Conservation (phyloP, 1,140 invertebrate species). For the Colletes latitarsis region DNA sequence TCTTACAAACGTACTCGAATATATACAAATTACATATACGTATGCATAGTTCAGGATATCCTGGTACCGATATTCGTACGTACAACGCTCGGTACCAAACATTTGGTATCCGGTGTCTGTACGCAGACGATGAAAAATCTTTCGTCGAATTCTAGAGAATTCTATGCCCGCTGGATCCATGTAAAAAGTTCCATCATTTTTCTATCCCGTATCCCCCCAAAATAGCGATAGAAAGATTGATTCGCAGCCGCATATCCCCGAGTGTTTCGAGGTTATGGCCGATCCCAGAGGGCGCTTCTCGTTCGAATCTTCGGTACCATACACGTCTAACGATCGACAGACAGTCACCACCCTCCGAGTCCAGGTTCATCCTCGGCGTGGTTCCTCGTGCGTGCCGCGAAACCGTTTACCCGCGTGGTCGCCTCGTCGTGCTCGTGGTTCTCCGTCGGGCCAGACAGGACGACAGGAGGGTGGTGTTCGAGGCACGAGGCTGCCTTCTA, state of each 20-base stretch:
- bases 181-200: background rate
- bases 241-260: too few relatives aligned
- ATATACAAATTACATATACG: constrained; percentile 65
- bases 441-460: constrained; percentile 4
- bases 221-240: too few relatives aligned
- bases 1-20: constrained; percentile 65
- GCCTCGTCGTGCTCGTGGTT: background rate
- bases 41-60: constrained; percentile 35
- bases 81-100: background rate
- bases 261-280: too few relatives aligned
- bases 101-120: background rate
- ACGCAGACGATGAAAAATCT: background rate
- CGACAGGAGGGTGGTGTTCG: constrained; percentile 32
- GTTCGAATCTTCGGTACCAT: background rate
- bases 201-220: background rate
- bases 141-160: background rate
- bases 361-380: constrained; percentile 39
- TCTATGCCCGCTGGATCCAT: background rate
- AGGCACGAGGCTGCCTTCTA: constrained; percentile 72
- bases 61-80: constrained; percentile 22
- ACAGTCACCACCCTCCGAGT: background rate
- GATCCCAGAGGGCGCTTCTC: too few relatives aligned
- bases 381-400: constrained; percentile 38
- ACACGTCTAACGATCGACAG: background rate
- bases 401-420: constrained; percentile 28